These are phyloP conservation scores for Macrobrachium rosenbergii DNA, from an alignment of 1,140 invertebrate species.

Conservation along the genomic window DNA sequence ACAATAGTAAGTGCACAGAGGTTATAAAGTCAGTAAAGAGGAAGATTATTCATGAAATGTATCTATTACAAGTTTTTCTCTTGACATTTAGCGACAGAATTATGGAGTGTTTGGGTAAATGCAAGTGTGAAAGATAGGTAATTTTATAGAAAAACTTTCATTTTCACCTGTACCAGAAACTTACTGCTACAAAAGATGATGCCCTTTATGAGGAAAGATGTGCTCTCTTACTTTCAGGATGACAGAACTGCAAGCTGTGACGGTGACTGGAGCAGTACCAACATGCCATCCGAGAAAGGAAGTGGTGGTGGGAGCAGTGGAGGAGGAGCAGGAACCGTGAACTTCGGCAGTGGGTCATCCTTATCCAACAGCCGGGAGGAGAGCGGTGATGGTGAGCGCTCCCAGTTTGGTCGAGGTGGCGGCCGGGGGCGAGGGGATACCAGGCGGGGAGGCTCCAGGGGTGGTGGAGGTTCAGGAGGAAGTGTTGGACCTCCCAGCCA, in stretches of 20 bases:
- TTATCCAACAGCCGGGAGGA: conserved; percentile 61
- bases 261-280: conserved; percentile 42
- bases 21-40: too few relatives aligned
- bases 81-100: too few relatives aligned
- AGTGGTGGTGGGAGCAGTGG: conserved; percentile 46
- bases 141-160: too few relatives aligned
- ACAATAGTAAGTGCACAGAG: too few relatives aligned
- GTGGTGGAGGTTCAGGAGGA: conserved; percentile 65
- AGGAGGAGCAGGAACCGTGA: conserved; percentile 33
- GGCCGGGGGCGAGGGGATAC: conserved; percentile 68
- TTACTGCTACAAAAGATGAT: not conserved
- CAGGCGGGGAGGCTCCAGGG: conserved; percentile 61
- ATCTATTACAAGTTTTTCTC: too few relatives aligned
- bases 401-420: conserved; percentile 67
- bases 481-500: conserved; percentile 4
- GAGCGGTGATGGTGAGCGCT: conserved; percentile 63
- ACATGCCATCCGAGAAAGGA: conserved; percentile 15
- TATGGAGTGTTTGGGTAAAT: too few relatives aligned
- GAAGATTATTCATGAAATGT: too few relatives aligned
- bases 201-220: not conserved
- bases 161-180: too few relatives aligned
- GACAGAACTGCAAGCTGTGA: conserved; percentile 54
- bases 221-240: conserved; percentile 34
- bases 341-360: conserved; percentile 42
- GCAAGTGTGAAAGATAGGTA: too few relatives aligned